Conservation (phyloP, 1,140 invertebrate genomes). For the Cyrtorhinus lividipennis region DNA sequence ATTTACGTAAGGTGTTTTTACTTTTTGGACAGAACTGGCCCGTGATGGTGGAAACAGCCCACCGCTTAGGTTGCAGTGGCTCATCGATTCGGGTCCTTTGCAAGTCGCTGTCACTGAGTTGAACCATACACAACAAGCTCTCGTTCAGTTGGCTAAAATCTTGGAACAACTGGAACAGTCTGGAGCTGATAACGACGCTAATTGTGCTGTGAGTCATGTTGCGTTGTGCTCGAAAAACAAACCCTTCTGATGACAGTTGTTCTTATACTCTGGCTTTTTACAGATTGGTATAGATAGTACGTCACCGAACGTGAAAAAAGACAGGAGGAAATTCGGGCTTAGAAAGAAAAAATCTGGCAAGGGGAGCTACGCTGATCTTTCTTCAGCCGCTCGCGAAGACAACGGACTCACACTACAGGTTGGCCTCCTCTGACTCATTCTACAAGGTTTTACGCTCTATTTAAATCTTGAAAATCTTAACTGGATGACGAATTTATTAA, state of each 20-base stretch:
- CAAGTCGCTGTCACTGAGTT: conserved; percentile 39
- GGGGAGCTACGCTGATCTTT: conserved; percentile 41
- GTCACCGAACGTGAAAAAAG: conserved; percentile 49
- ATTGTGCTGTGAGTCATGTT: too few relatives aligned
- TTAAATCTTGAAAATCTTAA: background rate
- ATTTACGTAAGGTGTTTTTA: background rate
- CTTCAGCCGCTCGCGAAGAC: conserved; percentile 18
- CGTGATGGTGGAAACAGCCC: conserved; percentile 11
- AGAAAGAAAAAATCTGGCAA: conserved; percentile 51
- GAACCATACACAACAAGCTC: conserved; percentile 43
- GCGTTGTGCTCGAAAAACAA: too few relatives aligned
- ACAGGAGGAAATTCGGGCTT: conserved; percentile 50
- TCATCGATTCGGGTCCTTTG: conserved; percentile 24
- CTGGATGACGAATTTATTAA: conserved; percentile 3
- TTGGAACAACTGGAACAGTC: conserved; percentile 37
- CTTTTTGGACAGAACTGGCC: conserved; percentile 13
- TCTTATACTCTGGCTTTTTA: too few relatives aligned
- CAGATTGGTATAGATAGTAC: too few relatives aligned
- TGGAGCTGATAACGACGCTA: conserved; percentile 26
- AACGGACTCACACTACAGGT: conserved; percentile 6
- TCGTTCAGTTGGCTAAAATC: conserved; percentile 43
- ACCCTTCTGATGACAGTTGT: too few relatives aligned
- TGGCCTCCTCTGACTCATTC: background rate
- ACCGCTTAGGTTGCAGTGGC: conserved; percentile 19
- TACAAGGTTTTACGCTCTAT: background rate